These are phyloP conservation scores for Apotomis turbidana DNA, from an alignment of 2,888 invertebrate genomes.

Conservation along the genomic window DNA sequence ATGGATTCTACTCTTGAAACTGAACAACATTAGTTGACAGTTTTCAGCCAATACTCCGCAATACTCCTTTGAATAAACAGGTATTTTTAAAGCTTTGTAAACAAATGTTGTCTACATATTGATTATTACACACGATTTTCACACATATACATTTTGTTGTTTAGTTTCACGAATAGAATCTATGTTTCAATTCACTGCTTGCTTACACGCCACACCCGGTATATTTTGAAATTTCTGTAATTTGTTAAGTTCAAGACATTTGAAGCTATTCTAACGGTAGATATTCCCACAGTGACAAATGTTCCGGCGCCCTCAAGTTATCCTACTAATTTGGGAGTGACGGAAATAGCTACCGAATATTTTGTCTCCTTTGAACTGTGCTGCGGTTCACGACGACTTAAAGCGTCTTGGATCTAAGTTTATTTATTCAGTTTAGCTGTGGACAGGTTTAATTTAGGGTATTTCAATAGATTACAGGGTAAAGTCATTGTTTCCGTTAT, in stretches of 20 bases:
- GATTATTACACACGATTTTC: too few relatives aligned
- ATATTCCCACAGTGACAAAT: slow-evolving; percentile 27
- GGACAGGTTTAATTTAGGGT: not conserved
- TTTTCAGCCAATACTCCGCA: too few relatives aligned
- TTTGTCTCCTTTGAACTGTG: slow-evolving; percentile 27
- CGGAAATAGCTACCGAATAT: slow-evolving; percentile 28
- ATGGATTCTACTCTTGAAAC: too few relatives aligned
- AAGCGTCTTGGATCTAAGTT: slow-evolving; percentile 22
- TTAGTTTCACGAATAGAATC: too few relatives aligned
- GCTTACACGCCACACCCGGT: too few relatives aligned
- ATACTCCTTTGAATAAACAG: too few relatives aligned
- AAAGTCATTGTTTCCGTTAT: not conserved
- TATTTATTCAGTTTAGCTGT: slow-evolving; percentile 10
- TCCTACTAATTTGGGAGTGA: slow-evolving; percentile 36
- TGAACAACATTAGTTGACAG: too few relatives aligned
- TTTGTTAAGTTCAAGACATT: not conserved
- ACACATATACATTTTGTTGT: too few relatives aligned
- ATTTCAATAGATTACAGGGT: not conserved
- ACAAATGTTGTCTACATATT: too few relatives aligned
- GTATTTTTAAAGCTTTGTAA: too few relatives aligned
- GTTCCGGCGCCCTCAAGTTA: slow-evolving; percentile 24
- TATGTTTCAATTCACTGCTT: too few relatives aligned
- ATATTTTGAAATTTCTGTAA: too few relatives aligned
- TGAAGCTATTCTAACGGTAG: slow-evolving; percentile 19
- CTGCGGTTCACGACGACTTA: slow-evolving; percentile 19